Conservation (phyloP, 2,113 vertebrate genomes). For the Charina bottae region DNA sequence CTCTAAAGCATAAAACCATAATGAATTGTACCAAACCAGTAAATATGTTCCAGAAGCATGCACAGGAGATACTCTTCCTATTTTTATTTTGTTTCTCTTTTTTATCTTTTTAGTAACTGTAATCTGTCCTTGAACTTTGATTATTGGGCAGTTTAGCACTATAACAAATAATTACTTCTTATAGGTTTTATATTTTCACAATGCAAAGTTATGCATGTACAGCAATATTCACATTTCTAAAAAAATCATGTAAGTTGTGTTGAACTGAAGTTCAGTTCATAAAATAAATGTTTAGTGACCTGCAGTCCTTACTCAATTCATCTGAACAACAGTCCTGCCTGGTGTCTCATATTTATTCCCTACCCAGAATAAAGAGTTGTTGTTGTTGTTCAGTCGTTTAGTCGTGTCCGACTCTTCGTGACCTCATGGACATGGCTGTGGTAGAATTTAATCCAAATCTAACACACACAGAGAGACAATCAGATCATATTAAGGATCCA, state of each 20-base stretch:
- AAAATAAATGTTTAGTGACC: not conserved
- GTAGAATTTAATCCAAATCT: not conserved
- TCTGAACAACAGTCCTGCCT: not conserved
- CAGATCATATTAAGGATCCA: not conserved
- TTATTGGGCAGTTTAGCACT: not conserved
- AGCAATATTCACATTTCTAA: not conserved
- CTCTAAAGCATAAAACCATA: no score
- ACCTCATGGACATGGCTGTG: no score
- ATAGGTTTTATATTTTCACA: not conserved
- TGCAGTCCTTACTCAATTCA: not conserved
- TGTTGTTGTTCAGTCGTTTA: no score
- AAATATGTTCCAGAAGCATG: not conserved
- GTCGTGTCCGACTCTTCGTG: no score
- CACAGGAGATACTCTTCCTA: not conserved
- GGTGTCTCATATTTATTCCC: not conserved
- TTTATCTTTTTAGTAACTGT: not conserved
- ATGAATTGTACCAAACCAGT: not conserved
- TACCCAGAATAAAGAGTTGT: not conserved
- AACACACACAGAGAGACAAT: not conserved
- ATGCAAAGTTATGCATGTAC: not conserved
- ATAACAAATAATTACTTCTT: not conserved
- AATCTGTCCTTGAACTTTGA: not conserved
- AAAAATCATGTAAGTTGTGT: not conserved
- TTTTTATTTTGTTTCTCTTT: not conserved
- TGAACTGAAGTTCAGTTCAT: not conserved